These are phyloP conservation scores for Ptychobarbus kaznakovi DNA, from an alignment of 2,797 vertebrate species.

Conservation along the genomic window DNA sequence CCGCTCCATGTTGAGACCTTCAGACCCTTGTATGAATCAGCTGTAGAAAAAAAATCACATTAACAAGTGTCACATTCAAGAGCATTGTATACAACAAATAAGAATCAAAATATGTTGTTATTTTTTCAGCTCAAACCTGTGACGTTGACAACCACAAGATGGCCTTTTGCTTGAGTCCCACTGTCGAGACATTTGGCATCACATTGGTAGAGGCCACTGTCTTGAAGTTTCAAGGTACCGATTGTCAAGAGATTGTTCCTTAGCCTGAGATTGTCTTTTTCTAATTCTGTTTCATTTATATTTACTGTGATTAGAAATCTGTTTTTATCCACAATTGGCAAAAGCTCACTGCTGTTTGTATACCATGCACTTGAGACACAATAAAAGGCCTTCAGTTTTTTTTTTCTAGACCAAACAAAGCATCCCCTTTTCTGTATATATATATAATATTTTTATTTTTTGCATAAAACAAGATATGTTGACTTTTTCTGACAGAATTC, in stretches of 20 bases:
- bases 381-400: background rate
- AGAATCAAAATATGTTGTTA: background rate
- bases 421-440: no score
- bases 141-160: slow-evolving; percentile 2
- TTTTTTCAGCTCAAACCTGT: slow-evolving; percentile 37
- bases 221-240: background rate
- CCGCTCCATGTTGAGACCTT: slow-evolving; percentile 14
- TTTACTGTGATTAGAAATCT: slow-evolving; percentile 13
- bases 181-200: slow-evolving; percentile 8
- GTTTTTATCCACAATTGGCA: background rate
- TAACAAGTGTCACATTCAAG: background rate
- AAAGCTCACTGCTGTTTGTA: rapidly evolving
- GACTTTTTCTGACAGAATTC: no score
- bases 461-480: no score
- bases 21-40: slow-evolving; percentile 10
- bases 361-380: slow-evolving; percentile 30
- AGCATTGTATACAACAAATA: background rate
- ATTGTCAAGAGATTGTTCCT: slow-evolving; percentile 21
- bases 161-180: slow-evolving; percentile 23
- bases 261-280: background rate
- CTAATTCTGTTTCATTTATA: background rate
- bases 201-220: slow-evolving; percentile 34
- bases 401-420: no score
- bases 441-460: no score
- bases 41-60: slow-evolving; percentile 11